These are phyloP conservation scores for Lutraria lutraria DNA, from an alignment of 2,888 invertebrate species.

Conservation along the genomic window DNA sequence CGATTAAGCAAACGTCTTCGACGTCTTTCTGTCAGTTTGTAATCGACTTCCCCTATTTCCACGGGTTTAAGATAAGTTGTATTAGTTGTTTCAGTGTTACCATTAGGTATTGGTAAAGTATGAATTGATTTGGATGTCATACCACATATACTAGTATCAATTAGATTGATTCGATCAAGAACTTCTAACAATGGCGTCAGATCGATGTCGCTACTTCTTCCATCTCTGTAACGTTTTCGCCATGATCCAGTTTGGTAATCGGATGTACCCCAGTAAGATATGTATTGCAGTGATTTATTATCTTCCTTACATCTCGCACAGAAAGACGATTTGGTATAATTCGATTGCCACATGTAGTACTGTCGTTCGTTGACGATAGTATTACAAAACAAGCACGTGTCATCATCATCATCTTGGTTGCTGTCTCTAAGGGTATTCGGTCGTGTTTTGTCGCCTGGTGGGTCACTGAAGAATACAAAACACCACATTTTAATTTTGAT, in stretches of 20 bases:
- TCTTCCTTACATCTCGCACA: conserved; percentile 44
- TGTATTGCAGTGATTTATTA: conserved; percentile 33
- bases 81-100: not conserved
- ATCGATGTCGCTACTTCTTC: conserved; percentile 60
- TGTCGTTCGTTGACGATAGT: conserved; percentile 40
- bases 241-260: conserved; percentile 58
- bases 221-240: conserved; percentile 53
- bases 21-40: conserved; percentile 10
- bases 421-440: not conserved
- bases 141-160: conserved; percentile 62
- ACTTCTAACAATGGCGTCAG: conserved; percentile 63
- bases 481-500: too few species aligned
- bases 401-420: not conserved
- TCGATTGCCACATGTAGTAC: conserved; percentile 49
- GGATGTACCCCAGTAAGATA: conserved; percentile 59
- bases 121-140: not conserved
- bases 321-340: conserved; percentile 51
- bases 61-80: not conserved
- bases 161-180: conserved; percentile 55
- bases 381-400: conserved; percentile 23
- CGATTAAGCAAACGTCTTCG: conserved; percentile 1
- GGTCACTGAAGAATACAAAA: too few species aligned
- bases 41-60: not conserved
- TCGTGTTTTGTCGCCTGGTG: too few species aligned
- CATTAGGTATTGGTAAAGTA: not conserved